phyloP scores from a whole-genome alignment of 2,113 vertebrate species.

The Corydoras sp. region DNA sequence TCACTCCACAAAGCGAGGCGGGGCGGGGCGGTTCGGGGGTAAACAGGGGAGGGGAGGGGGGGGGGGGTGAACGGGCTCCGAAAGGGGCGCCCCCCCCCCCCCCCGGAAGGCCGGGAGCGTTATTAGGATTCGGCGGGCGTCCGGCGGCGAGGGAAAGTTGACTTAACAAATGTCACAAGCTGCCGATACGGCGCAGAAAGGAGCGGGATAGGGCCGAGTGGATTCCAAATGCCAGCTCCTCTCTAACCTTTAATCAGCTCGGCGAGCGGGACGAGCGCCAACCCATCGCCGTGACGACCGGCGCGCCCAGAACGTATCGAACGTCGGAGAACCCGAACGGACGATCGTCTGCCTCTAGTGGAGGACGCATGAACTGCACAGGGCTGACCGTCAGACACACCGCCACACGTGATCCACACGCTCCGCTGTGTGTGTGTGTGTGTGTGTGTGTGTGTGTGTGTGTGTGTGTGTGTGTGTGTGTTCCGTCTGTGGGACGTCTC shows the following conservation, averaged over 20 bases:
- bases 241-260: slow-evolving; percentile 36
- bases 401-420: no score
- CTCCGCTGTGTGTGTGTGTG: no score
- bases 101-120: not conserved
- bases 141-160: slow-evolving; percentile 22
- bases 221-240: slow-evolving; percentile 35
- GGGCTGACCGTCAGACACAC: no score
- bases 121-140: slow-evolving; percentile 2
- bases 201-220: slow-evolving; percentile 2
- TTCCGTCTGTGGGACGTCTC: no score
- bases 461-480: no score
- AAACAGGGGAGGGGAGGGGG: no score
- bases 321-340: not conserved
- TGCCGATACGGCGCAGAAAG: slow-evolving; percentile 29
- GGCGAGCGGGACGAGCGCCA: not conserved
- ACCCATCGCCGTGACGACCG: slow-evolving; percentile 9
- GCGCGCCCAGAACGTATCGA: not conserved
- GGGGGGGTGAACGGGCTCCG: no score
- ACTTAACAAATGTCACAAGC: slow-evolving; percentile 39
- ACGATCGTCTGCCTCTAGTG: not conserved
- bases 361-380: no score
- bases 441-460: no score
- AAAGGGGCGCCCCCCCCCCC: no score
- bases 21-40: no score
- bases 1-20: no score